Base-by-base conservation (phyloP, 2,797 vertebrate species). In the Oryzias dopingdopingensis region DNA sequence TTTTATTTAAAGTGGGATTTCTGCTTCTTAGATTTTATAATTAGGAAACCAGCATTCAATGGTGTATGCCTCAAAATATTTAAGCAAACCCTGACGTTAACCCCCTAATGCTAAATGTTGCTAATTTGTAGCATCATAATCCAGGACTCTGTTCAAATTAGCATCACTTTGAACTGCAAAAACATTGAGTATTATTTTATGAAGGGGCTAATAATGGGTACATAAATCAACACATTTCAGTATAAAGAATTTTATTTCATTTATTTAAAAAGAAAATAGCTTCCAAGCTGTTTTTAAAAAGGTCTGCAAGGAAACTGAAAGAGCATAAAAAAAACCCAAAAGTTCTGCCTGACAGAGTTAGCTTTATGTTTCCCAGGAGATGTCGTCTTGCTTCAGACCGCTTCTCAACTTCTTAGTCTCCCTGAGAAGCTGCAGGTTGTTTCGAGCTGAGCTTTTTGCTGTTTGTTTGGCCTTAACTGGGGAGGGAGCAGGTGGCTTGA, bases 341-440 rank as follows among this genome's bases (percentile, higher is more conserved):
- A 49, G 42, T 66, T 49, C 7, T 8, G 20, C 59, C 62, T 52
- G 51, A 42, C 43, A 53, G 59, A 52, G 32, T 3, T 10, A 55
- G 41, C 15, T 67, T 91, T 78, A 93, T 40, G 92, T 80, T 80
- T 96, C 92, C 95, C 93, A 98, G 55, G 75, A 76, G 41, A 95
- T 68, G 75, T 94, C 90, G 23, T 93, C 87, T 69, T 90, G 90
- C 77, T 91, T 91, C 53, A 98, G 86, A 56, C 89, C 80, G 49
- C 83, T 90, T 56, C 91, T 92, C 62, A 98, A 88, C 83, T 91
- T 94, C 82, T 89, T 92, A 10, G 92, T 89, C 72, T 87, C 89
- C 81, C 85, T 76, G 62, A 95, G 92, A 42, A 93, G 88, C 66
- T 88, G 89, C 73, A 91, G 90, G 62, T 86, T 92, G 40, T 63